Evolutionary conservation across 2,113 vertebrate genomes (phyloP).

Genomic region (Megaceryle maxima): DNA sequence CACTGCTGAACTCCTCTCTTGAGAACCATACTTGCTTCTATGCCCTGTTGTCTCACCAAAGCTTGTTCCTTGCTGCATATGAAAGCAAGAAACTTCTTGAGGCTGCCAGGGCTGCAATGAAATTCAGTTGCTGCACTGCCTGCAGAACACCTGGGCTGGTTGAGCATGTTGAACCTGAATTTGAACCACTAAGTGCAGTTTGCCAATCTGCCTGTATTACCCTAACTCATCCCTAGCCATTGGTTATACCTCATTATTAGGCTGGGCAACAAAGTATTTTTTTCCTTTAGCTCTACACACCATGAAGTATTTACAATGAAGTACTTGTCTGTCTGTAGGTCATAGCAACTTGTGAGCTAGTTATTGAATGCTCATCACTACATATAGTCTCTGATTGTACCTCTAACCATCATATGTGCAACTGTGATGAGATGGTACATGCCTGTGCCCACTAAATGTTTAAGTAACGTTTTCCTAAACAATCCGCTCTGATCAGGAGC

Average conservation of each 20-base stretch:
- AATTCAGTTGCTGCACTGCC: neutral
- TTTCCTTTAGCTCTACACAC: neutral
- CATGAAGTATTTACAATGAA: neutral
- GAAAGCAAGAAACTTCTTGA: neutral
- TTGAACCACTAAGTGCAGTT: neutral
- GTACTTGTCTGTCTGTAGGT: neutral
- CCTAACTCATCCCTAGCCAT: neutral
- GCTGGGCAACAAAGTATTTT: neutral
- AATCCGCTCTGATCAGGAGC: neutral
- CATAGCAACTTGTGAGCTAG: neutral
- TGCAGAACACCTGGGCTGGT: neutral
- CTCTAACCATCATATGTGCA: neutral
- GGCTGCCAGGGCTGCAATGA: neutral
- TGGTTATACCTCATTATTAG: neutral
- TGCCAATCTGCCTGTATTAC: neutral
- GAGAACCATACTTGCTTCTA: neutral
- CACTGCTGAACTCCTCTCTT: neutral
- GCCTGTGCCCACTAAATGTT: neutral
- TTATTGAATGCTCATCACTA: neutral
- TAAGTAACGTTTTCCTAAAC: neutral
- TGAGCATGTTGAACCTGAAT: neutral
- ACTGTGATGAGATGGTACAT: rapidly evolving
- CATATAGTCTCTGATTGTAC: neutral
- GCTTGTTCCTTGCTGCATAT: neutral
- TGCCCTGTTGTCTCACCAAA: neutral